Base-by-base conservation (phyloP, 2,113 vertebrate genomes). In the Bungarus multicinctus region DNA sequence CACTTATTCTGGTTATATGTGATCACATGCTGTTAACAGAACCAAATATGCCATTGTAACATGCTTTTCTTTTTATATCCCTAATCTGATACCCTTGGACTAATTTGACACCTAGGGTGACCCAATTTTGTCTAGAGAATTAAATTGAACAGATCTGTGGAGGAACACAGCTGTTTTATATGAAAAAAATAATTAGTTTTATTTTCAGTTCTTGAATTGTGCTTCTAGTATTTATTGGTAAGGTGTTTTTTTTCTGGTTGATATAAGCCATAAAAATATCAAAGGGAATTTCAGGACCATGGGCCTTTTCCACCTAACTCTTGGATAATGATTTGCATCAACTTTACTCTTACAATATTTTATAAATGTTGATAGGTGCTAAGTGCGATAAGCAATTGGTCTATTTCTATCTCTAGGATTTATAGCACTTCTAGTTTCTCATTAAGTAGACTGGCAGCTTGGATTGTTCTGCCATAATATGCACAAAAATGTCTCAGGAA, bases 1-100 rank as follows among this genome's bases (percentile, higher is more conserved):
- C 92, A 0, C 93, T 92, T 86, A 47, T 87, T 90, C 90, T 95
- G 57, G 90, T 94, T 95, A 93, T 90, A 93, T 93, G 74, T 91
- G 94, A 95, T 81, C 0, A 0, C 90, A 43, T 85, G 57, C 88
- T 74, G 18, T 50, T 47, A 47, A 27, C 94, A 55, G 23, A 91
- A 90, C 85, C 93, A 43, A 93, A 23, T 89, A 91, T 3, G n/a
- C 60, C n/a, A 52, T 6, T 94, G 60, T 27, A 25, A 12, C 91
- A 91, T 60, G 30, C 55, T 27, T 69, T 39, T 93, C 89, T 87
- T 87, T 92, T 57, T 0, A 0, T 43, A 86, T 53, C 85, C 85
- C 69, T 81, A 81, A 81, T n/a, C 1, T 20, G n/a, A 18, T 34
- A 74, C n/a, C 16, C 16, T 74, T 7, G 69, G 16, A 69, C n/a